A percentile compares a stretch with the other conserved stretches of the same genome.
Evolutionary conservation across 2,888 invertebrate species (phyloP).

Genomic region (Lottia gigantea): DNA sequence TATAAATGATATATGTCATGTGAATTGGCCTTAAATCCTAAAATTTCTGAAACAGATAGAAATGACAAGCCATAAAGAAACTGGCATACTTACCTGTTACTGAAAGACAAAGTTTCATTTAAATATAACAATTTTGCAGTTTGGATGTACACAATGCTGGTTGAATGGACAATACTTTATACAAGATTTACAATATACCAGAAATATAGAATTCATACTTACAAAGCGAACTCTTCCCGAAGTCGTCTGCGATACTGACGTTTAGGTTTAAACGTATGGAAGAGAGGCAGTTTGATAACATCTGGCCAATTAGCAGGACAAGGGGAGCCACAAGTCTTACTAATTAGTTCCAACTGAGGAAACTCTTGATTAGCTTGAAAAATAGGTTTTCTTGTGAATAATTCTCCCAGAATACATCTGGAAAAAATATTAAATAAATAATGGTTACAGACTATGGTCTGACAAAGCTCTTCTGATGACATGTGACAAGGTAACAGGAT

Average conservation of each 20-base stretch:
- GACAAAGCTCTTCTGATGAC: too few relatives aligned
- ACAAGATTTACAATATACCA: too few relatives aligned
- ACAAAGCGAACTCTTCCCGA: constrained; percentile 88
- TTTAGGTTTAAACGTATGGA: constrained; percentile 91
- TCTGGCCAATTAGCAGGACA: constrained; percentile 97
- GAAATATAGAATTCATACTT: constrained; percentile 62
- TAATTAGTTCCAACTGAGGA: constrained; percentile 93
- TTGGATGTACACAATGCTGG: too few relatives aligned
- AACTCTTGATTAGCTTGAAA: constrained; percentile 95
- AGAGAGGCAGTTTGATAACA: constrained; percentile 91
- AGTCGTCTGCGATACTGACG: constrained; percentile 88
- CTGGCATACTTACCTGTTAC: too few relatives aligned
- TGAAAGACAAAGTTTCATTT: too few relatives aligned
- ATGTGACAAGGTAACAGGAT: too few relatives aligned
- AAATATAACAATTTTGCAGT: too few relatives aligned
- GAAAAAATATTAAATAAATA: constrained; percentile 31
- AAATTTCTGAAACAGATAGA: too few relatives aligned
- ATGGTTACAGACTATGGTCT: background rate
- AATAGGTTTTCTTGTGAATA: constrained; percentile 94
- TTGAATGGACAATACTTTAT: too few relatives aligned
- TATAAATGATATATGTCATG: too few relatives aligned
- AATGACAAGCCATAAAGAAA: too few relatives aligned
- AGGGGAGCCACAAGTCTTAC: constrained; percentile 93
- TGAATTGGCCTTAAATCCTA: too few relatives aligned
- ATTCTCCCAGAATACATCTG: constrained; percentile 93